Evolutionary conservation across 2,888 invertebrate genomes (phyloP).

Genomic region (Amphipyra tragopoginis): DNA sequence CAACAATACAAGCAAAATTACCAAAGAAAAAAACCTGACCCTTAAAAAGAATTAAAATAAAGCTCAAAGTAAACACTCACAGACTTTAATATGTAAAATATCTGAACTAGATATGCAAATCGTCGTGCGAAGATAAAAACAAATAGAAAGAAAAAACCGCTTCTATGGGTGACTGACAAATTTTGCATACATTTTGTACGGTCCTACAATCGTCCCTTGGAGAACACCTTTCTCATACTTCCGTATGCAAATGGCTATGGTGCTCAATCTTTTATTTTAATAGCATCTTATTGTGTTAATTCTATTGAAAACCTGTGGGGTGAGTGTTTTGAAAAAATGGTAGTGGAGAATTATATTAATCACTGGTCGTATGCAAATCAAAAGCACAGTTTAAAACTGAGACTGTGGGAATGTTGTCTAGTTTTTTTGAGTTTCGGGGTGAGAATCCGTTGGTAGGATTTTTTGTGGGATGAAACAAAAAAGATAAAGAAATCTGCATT

Average conservation of each 20-base stretch:
- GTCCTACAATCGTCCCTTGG: slow-evolving; percentile 76
- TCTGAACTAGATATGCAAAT: slow-evolving; percentile 88
- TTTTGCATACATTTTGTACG: slow-evolving; percentile 82
- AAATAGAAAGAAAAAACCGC: slow-evolving; percentile 88
- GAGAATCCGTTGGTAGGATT: slow-evolving; percentile 59
- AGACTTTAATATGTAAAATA: slow-evolving; percentile 85
- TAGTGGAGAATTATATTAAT: slow-evolving; percentile 81
- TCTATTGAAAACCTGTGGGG: slow-evolving; percentile 79
- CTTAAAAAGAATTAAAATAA: slow-evolving; percentile 86
- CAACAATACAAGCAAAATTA: slow-evolving; percentile 79
- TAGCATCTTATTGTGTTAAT: slow-evolving; percentile 86
- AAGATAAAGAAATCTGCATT: slow-evolving; percentile 45
- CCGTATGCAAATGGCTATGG: slow-evolving; percentile 85
- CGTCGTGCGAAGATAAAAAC: slow-evolving; percentile 86
- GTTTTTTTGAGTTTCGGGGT: slow-evolving; percentile 64
- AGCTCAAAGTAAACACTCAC: slow-evolving; percentile 84
- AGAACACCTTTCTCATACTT: slow-evolving; percentile 83
- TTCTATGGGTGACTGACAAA: slow-evolving; percentile 85
- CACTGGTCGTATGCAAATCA: slow-evolving; percentile 85
- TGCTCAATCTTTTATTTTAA: slow-evolving; percentile 89
- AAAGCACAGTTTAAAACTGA: slow-evolving; percentile 64
- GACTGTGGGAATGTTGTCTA: slow-evolving; percentile 79
- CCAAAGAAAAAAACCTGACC: slow-evolving; percentile 84
- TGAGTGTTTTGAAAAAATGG: slow-evolving; percentile 73
- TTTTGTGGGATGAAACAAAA: slow-evolving; percentile 60